Evolutionary conservation across 2,113 vertebrate genomes (phyloP).

Genomic region (Sinocyclocheilus rhinocerous): DNA sequence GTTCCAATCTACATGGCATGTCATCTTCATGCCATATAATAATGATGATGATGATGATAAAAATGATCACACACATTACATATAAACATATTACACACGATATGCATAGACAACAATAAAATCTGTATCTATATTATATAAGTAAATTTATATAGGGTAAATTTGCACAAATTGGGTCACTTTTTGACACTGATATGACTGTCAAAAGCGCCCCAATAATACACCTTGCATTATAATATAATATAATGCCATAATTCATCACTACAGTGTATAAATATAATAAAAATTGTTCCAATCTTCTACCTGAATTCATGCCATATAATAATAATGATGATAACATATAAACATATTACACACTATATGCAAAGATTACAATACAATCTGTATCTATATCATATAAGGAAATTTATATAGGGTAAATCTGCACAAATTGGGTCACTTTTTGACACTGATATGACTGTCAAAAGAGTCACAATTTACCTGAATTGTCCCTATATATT

Average conservation of each 20-base stretch:
- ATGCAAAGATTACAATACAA: neutral
- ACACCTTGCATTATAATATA: neutral
- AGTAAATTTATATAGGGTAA: neutral
- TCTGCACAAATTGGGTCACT: neutral
- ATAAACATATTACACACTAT: neutral
- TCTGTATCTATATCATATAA: neutral
- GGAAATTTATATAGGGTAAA: neutral
- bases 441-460: neutral
- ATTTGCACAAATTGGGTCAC: neutral
- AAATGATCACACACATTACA: neutral
- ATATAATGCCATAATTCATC: neutral
- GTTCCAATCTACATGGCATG: neutral
- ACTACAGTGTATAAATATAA: neutral
- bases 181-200: neutral
- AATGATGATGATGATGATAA: neutral
- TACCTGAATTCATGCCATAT: neutral
- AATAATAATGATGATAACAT: conserved; percentile 9
- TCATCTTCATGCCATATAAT: neutral
- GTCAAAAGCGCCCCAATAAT: neutral
- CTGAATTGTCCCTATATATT: neutral
- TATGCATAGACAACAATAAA: neutral
- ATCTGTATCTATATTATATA: neutral
- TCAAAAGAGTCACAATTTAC: neutral
- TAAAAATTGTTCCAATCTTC: too few relatives aligned
- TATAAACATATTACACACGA: neutral